These are phyloP conservation scores for Poeciliopsis turneri DNA, from an alignment of 2,797 vertebrate species.

Conservation along the genomic window DNA sequence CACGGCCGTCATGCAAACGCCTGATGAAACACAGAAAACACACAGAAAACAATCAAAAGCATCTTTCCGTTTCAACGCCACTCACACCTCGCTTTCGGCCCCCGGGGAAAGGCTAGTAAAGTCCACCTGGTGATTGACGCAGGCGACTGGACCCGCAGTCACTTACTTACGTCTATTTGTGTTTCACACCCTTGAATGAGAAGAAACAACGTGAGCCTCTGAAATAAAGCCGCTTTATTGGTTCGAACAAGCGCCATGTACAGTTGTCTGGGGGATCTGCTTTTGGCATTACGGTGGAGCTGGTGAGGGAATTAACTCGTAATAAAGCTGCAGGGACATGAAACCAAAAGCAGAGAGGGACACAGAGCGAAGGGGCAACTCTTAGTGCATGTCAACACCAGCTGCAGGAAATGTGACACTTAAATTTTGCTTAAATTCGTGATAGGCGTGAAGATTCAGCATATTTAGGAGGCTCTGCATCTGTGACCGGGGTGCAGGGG, in stretches of 20 bases:
- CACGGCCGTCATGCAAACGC: neutral
- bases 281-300: conserved; percentile 61
- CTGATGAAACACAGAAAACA: neutral
- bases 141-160: conserved; percentile 16
- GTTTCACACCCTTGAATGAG: conserved; percentile 59
- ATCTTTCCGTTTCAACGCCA: conserved; percentile 12
- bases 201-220: conserved; percentile 43
- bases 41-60: neutral
- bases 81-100: conserved; percentile 11
- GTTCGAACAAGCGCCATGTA: conserved; percentile 37
- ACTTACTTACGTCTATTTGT: conserved; percentile 15
- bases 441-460: neutral
- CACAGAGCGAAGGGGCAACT: conserved; percentile 18
- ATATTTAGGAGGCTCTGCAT: conserved; percentile 1
- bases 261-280: conserved; percentile 45
- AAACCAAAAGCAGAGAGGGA: conserved; percentile 61
- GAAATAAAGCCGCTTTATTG: conserved; percentile 51
- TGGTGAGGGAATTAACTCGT: conserved; percentile 61
- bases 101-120: conserved; percentile 34
- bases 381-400: conserved; percentile 41
- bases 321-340: conserved; percentile 64
- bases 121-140: conserved; percentile 28
- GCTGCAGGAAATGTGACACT: conserved; percentile 35
- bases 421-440: conserved; percentile 15
- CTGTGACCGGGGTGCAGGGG: neutral